Conservation (phyloP, 1,140 invertebrate genomes). For the Sycophila sp. region DNA sequence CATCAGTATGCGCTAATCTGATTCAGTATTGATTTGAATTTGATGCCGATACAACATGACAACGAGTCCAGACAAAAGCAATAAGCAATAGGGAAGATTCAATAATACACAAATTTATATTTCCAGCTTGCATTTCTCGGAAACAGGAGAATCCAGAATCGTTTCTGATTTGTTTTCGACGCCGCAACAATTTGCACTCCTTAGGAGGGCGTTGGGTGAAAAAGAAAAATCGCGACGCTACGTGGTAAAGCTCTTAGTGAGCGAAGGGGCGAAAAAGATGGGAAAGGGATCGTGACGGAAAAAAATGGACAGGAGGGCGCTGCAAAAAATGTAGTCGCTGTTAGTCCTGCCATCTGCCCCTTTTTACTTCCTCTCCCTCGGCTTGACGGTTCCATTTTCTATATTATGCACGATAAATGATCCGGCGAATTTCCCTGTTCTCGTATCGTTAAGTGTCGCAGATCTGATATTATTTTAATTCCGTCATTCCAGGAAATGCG, state of each 20-base stretch:
- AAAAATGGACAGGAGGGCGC: neutral
- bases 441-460: too few species aligned
- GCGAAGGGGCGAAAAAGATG: neutral
- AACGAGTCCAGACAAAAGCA: too few species aligned
- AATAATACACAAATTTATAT: too few species aligned
- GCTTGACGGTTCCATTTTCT: constrained; percentile 14
- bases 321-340: constrained; percentile 22
- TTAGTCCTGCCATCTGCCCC: constrained; percentile 1
- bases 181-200: constrained; percentile 14
- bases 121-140: too few species aligned
- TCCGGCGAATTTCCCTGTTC: neutral
- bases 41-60: too few species aligned
- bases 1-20: too few species aligned
- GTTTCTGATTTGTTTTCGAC: constrained; percentile 13
- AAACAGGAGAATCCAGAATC: too few species aligned
- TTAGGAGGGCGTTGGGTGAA: neutral
- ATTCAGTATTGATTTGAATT: too few species aligned
- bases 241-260: neutral
- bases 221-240: constrained; percentile 1
- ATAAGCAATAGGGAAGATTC: too few species aligned
- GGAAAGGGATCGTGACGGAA: neutral
- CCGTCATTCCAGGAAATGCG: too few species aligned
- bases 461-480: too few species aligned
- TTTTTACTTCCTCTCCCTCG: neutral
- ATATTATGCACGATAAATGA: constrained; percentile 25